Percentiles rank a stretch among this genome's conserved stretches.
phyloP scores from a whole-genome alignment of 2,888 invertebrate genomes.

The Amphipoea lucens region DNA sequence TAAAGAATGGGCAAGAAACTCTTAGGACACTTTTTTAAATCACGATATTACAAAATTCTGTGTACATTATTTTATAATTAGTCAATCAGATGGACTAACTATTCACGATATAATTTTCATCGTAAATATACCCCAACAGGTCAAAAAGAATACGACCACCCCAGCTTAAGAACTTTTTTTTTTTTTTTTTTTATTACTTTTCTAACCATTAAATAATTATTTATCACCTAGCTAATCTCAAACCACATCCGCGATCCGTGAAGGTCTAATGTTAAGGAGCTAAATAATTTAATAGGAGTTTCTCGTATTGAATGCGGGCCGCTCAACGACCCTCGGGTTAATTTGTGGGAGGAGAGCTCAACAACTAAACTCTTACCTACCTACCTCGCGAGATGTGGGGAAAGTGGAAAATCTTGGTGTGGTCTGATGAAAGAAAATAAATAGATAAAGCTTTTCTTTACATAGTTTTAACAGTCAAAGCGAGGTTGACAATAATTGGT shows the following conservation, averaged over 20 bases:
- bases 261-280: slow-evolving; percentile 18
- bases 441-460: background rate
- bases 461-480: background rate
- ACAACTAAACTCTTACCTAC: slow-evolving; percentile 40
- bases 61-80: background rate
- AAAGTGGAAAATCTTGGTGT: background rate
- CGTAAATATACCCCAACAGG: background rate
- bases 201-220: background rate
- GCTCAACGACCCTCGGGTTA: slow-evolving; percentile 49
- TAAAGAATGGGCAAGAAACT: no score
- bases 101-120: background rate
- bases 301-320: slow-evolving; percentile 47
- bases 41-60: no score
- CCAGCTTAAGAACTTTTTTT: background rate
- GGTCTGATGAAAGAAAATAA: background rate
- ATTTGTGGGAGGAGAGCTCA: slow-evolving; percentile 58
- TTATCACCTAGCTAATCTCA: background rate
- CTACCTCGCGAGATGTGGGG: slow-evolving; percentile 3
- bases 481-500: background rate
- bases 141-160: no score
- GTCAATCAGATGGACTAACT: background rate
- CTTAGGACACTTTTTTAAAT: no score
- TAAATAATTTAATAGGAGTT: slow-evolving; percentile 58
- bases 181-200: background rate
- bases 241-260: slow-evolving; percentile 5